Percentiles rank a stretch among this genome's conserved stretches.
phyloP scores from a whole-genome alignment of 2,113 vertebrate species.

The Rhinoderma darwinii region DNA sequence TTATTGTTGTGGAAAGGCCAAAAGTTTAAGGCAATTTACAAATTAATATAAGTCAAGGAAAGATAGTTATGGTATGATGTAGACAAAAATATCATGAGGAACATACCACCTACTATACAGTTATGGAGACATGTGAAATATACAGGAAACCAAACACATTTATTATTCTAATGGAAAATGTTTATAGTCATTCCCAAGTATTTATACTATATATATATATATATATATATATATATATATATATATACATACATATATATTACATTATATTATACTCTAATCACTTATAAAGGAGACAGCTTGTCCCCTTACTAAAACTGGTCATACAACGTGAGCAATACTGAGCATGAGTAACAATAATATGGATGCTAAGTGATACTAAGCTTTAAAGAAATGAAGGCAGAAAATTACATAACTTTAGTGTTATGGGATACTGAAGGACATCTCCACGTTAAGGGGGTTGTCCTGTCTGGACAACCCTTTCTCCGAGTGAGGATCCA shows the following conservation, averaged over 20 bases:
- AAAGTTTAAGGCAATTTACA: slow-evolving; percentile 41
- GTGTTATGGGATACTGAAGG: too few relatives aligned
- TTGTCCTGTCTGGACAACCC: too few relatives aligned
- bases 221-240: too few relatives aligned
- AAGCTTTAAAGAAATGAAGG: too few relatives aligned
- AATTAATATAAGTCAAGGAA: slow-evolving; percentile 61
- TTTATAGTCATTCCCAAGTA: not conserved
- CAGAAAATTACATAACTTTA: too few relatives aligned
- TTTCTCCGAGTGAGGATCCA: too few relatives aligned
- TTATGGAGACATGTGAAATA: not conserved
- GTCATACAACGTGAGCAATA: not conserved
- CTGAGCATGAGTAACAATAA: not conserved
- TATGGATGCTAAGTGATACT: too few relatives aligned
- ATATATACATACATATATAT: too few relatives aligned
- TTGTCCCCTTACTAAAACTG: too few relatives aligned
- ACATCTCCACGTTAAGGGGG: too few relatives aligned
- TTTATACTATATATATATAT: too few relatives aligned
- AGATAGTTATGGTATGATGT: not conserved
- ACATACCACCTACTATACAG: not conserved
- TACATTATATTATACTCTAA: too few relatives aligned
- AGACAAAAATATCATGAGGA: not conserved
- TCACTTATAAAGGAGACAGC: not conserved
- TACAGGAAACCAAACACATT: not conserved
- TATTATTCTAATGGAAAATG: not conserved
- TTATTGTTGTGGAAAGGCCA: slow-evolving; percentile 33